phyloP scores from a whole-genome alignment of 2,888 invertebrate genomes.

The Leucophora obtusa region DNA sequence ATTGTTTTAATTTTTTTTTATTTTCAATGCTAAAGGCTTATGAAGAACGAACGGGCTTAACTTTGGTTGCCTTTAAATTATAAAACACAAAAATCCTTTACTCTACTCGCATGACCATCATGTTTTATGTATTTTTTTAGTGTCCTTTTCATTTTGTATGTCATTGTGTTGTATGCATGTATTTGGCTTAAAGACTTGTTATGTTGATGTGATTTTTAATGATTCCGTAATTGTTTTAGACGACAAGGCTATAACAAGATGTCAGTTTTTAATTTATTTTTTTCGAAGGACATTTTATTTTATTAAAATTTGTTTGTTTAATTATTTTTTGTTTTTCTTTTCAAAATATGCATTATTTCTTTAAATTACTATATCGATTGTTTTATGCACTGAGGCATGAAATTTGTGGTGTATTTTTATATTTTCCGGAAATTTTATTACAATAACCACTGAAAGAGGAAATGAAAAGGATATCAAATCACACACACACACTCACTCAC shows the following conservation, averaged over 20 bases:
- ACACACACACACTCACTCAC: conserved; percentile 21
- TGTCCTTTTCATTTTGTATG: conserved; percentile 19
- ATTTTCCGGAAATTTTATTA: conserved; percentile 48
- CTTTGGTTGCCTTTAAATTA: conserved; percentile 1
- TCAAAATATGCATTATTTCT: neutral
- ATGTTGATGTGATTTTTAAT: conserved; percentile 70
- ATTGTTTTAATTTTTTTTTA: conserved; percentile 71
- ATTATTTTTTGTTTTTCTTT: conserved; percentile 29
- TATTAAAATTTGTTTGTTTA: conserved; percentile 47
- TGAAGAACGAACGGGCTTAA: conserved; percentile 53
- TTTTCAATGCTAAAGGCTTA: conserved; percentile 59
- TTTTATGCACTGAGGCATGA: conserved; percentile 40
- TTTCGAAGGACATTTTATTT: conserved; percentile 37
- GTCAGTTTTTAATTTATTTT: conserved; percentile 19
- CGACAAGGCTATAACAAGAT: conserved; percentile 63
- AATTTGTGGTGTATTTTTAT: conserved; percentile 43
- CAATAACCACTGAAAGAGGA: conserved; percentile 29
- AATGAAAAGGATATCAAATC: conserved; percentile 60
- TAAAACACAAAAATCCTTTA: conserved; percentile 1
- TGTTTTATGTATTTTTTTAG: conserved; percentile 34
- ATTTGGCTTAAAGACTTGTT: conserved; percentile 64
- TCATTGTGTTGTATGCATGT: conserved; percentile 1
- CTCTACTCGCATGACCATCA: conserved; percentile 38
- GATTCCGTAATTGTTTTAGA: conserved; percentile 73
- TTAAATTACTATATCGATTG: neutral